Conservation (phyloP, 2,888 invertebrate species). For the Patella ulyssiponensis region DNA sequence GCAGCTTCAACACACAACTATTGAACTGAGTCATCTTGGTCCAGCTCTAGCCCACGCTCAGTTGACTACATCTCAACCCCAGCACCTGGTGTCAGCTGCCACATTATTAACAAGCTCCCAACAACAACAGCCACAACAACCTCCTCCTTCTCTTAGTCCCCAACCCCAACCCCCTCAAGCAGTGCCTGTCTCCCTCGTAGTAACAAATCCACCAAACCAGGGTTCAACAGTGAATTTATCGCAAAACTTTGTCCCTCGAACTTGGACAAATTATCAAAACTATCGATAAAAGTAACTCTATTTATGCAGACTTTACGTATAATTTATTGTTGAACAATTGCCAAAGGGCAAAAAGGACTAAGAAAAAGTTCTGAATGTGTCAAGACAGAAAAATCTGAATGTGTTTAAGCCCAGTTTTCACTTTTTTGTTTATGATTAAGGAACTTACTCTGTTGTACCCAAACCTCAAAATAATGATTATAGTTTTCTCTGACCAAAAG, state of each 20-base stretch:
- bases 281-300: not conserved
- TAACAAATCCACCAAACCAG: constrained; percentile 24
- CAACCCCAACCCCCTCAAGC: constrained; percentile 31
- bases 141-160: constrained; percentile 18
- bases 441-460: too few species aligned
- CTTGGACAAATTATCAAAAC: constrained; percentile 15
- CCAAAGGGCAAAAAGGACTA: too few species aligned
- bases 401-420: too few species aligned
- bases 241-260: constrained; percentile 16
- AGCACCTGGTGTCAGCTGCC: constrained; percentile 17
- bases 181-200: constrained; percentile 29
- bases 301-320: too few species aligned
- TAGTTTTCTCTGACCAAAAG: too few species aligned
- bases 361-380: too few species aligned
- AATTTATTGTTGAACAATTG: too few species aligned
- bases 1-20: constrained; percentile 50
- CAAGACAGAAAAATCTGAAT: too few species aligned
- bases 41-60: constrained; percentile 54
- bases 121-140: not conserved
- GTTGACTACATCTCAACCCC: constrained; percentile 32
- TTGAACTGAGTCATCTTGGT: constrained; percentile 60
- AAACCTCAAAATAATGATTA: too few species aligned
- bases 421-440: too few species aligned
- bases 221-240: constrained; percentile 1
- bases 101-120: constrained; percentile 11